Base-by-base conservation (phyloP, 2,888 invertebrate species). In the Mermis nigrescens region DNA sequence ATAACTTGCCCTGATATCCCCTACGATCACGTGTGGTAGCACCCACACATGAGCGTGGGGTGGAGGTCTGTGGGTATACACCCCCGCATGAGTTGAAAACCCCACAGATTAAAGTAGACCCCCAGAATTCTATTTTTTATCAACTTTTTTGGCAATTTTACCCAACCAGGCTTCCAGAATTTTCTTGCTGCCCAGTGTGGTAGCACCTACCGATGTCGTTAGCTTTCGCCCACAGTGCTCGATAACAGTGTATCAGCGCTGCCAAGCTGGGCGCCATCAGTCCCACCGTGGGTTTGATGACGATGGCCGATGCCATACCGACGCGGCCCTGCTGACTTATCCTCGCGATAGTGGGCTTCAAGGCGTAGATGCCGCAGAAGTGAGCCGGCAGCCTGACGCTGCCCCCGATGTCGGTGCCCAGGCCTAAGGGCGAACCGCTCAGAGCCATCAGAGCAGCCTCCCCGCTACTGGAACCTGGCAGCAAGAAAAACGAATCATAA, bases 351-450 rank as follows among this genome's bases (percentile, higher is more conserved):
- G 60, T 51, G 2, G 60, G 60, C 28, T 60, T 53, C 19, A 60
- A 46, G 1, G 72, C 69, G 57, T 64, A 68, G 19, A 72, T 65
- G 0, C 76, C 76, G 67, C 73, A 73, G 63, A 73, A 70, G 61
- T 71, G 68, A 32, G 72, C 68, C 0, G 76, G 76, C 52, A 74
- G 69, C 2, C 76, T 66, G 12, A 74, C 66, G 63, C 75, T 75
- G 32, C 76, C 76, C 2, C 74, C 75, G 24, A 75, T 69, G 60
- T 76, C 76, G 38, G 68, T 68, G 3, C 72, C 74, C 26, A 74
- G 64, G 2, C 75, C 75, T 19, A 76, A 59, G 2, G 72, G 60
- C 1, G 74, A 74, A 0, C 74, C 76, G n/a, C 72, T 71, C 12
- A 66, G 68, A 1, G 68, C 72, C 32, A 76, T 68, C 3, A 76